Conservation (phyloP, 2,113 vertebrate genomes). For the Recurvirostra avosetta region DNA sequence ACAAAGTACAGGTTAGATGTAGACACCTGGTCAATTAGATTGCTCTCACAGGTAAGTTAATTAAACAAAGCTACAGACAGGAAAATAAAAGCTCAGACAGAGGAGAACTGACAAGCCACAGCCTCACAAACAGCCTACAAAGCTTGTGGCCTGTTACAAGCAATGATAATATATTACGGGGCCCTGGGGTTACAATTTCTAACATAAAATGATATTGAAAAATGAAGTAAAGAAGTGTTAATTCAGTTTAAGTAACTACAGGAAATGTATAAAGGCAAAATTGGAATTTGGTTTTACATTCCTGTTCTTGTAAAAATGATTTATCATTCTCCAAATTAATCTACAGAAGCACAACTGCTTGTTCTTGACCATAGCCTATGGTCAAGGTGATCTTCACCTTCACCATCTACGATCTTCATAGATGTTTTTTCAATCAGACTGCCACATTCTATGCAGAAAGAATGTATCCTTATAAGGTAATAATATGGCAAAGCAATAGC, state of each 20-base stretch:
- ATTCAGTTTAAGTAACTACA: no score
- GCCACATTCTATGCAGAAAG: neutral
- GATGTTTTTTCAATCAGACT: neutral
- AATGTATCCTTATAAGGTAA: neutral
- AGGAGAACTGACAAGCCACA: neutral
- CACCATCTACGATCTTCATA: neutral
- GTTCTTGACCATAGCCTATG: neutral
- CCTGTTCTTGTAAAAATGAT: no score
- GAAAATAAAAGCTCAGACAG: neutral
- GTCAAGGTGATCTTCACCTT: no score
- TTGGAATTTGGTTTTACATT: no score
- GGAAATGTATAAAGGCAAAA: no score
- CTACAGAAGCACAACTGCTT: no score
- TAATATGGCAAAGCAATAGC: neutral
- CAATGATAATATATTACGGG: neutral
- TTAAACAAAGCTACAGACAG: neutral
- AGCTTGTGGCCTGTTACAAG: neutral
- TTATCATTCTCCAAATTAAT: no score
- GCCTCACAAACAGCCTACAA: neutral
- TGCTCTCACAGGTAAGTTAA: neutral
- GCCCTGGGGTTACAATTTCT: no score
- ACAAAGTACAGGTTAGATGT: neutral
- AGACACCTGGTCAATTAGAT: neutral
- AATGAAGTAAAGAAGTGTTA: no score
- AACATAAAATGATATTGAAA: no score